Evolutionary conservation across 2,113 vertebrate genomes (phyloP).

Genomic region (Mungos mungo): DNA sequence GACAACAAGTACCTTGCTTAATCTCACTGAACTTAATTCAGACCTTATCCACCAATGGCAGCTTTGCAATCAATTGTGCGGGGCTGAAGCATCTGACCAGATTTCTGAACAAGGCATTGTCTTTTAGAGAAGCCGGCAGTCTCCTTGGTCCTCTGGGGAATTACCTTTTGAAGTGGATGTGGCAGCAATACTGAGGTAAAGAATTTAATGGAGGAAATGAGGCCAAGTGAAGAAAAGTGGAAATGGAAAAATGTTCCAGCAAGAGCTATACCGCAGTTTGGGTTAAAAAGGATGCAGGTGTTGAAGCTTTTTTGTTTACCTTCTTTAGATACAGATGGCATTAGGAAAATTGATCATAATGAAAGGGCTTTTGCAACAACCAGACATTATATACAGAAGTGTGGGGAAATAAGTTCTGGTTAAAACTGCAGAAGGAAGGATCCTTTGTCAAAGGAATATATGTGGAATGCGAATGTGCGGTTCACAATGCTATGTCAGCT

Average conservation of each 20-base stretch:
- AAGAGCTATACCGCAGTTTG: fast-evolving
- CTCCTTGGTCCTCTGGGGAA: background rate
- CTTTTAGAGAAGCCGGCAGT: slow-evolving; percentile 8
- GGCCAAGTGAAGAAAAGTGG: background rate
- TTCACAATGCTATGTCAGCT: no score
- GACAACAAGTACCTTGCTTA: background rate
- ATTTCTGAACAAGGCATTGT: slow-evolving; percentile 56
- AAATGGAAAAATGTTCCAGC: background rate
- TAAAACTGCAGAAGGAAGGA: background rate
- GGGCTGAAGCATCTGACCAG: background rate
- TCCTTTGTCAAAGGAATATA: background rate
- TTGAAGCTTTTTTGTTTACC: background rate
- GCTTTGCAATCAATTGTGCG: background rate
- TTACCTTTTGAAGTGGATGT: slow-evolving; percentile 39
- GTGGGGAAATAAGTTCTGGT: background rate
- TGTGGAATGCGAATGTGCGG: background rate
- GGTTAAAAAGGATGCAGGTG: background rate
- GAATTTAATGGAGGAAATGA: slow-evolving; percentile 18
- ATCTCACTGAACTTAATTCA: background rate
- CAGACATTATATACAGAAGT: background rate
- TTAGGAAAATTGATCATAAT: background rate
- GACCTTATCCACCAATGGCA: background rate
- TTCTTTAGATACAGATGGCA: background rate
- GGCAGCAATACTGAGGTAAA: background rate
- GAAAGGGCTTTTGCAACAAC: background rate